These are phyloP conservation scores for Harmothoe impar DNA, from an alignment of 2,888 invertebrate genomes.

Conservation along the genomic window DNA sequence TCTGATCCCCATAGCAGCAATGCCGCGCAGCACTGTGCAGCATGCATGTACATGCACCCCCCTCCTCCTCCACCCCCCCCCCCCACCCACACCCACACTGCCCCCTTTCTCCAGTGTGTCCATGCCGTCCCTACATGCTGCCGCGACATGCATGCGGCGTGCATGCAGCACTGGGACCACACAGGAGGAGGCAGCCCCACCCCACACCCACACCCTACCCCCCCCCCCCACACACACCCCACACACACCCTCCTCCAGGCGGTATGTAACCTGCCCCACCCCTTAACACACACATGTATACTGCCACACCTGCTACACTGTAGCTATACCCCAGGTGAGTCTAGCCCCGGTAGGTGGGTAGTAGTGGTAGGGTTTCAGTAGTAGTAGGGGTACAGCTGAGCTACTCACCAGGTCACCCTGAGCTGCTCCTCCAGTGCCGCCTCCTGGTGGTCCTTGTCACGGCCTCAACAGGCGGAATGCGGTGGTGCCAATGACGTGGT, in stretches of 20 bases:
- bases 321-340: not conserved
- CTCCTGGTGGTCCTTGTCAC: not conserved
- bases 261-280: not conserved
- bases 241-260: not conserved
- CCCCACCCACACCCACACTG: not conserved
- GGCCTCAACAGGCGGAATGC: constrained; percentile 26
- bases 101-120: not conserved
- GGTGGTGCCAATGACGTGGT: not conserved
- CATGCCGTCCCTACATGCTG: not conserved
- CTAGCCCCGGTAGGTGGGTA: not conserved
- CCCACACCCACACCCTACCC: no score
- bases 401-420: not conserved
- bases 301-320: not conserved
- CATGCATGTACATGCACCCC: not conserved
- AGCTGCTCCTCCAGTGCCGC: not conserved
- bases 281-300: not conserved
- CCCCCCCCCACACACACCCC: no score
- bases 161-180: not conserved
- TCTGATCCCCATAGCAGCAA: no score
- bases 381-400: not conserved
- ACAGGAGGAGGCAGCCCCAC: no score
- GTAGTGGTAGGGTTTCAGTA: not conserved
- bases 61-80: not conserved
- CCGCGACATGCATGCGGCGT: not conserved
- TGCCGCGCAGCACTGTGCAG: no score